These are phyloP conservation scores for Archilochus colubris DNA, from an alignment of 2,113 vertebrate genomes.

Conservation along the genomic window DNA sequence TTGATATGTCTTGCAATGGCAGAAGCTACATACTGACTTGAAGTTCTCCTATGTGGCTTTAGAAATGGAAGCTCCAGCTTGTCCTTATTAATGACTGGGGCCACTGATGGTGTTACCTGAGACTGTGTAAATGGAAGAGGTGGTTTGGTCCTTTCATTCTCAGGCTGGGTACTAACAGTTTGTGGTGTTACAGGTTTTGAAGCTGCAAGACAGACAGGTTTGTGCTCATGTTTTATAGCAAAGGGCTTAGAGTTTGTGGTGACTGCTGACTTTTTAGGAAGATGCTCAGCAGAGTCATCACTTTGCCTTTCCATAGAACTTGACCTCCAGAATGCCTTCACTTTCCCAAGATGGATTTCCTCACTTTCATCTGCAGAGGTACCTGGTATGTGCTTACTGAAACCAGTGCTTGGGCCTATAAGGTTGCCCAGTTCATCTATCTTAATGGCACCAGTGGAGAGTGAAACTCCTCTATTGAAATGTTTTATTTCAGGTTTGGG, in stretches of 20 bases:
- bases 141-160: conserved; percentile 5
- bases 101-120: conserved; percentile 26
- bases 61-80: conserved; percentile 80
- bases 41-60: conserved; percentile 87
- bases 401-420: conserved; percentile 59
- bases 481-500: conserved; percentile 79
- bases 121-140: neutral
- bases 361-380: conserved; percentile 42
- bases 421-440: conserved; percentile 95
- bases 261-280: conserved; percentile 9
- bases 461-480: conserved; percentile 68
- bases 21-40: conserved; percentile 93
- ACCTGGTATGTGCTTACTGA: conserved; percentile 33
- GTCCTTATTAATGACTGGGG: conserved; percentile 10
- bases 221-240: conserved; percentile 11
- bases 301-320: conserved; percentile 70
- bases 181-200: neutral
- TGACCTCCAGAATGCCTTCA: conserved; percentile 87
- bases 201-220: neutral
- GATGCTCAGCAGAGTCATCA: conserved; percentile 34
- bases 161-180: neutral
- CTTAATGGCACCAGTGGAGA: conserved; percentile 85
- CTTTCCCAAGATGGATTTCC: conserved; percentile 75
- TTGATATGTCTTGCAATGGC: conserved; percentile 83
- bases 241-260: conserved; percentile 15